Base-by-base conservation (phyloP, 2,113 vertebrate species). In the Sialia sialis region DNA sequence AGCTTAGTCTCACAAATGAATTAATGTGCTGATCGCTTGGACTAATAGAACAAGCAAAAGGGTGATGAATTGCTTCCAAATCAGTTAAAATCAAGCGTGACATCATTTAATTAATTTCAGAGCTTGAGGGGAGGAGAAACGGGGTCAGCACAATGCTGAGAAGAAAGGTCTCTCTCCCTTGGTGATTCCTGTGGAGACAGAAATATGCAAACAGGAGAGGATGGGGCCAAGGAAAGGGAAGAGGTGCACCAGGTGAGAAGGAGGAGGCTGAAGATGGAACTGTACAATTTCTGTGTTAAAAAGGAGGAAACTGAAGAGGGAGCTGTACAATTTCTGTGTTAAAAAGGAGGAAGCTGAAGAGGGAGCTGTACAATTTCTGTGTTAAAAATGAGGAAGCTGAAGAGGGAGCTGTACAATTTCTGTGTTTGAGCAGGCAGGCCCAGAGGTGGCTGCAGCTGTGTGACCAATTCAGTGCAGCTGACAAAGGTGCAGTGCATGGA, bases 31-130 rank as follows among this genome's bases (percentile, higher is more conserved):
- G 97, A 98, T 98, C 39, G 2, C 94, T 84, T 95, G 96, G 96
- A 97, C 97, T 98, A 98, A 98, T 97, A 97, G 94, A 97, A 96
- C 91, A 93, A 97, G 97, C 96, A 97, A 97, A 98, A 97, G 86
- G 93, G 94, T 98, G 98, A 99, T 98, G 98, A 98, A 99, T 99
- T 98, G 98, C 98, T 98, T 98, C 95, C 97, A 98, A 98, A 98
- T 98, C 98, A 98, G 98, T 98, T 98, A 98, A 98, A 99, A 99
- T 98, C 98, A 98, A 97, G 97, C 95, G 81, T 98, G 97, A 98
- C 97, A 98, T 98, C 96, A 98, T 98, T 98, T 98, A 98, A 99
- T 98, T 99, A 98, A 98, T 98, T 98, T 98, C 95, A 93, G 79
- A 96, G 94, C 96, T 96, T 90, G 91, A 17, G n/a, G 68, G 67